Base-by-base conservation (phyloP, 2,888 invertebrate genomes). In the Listrodromus nycthemerus region DNA sequence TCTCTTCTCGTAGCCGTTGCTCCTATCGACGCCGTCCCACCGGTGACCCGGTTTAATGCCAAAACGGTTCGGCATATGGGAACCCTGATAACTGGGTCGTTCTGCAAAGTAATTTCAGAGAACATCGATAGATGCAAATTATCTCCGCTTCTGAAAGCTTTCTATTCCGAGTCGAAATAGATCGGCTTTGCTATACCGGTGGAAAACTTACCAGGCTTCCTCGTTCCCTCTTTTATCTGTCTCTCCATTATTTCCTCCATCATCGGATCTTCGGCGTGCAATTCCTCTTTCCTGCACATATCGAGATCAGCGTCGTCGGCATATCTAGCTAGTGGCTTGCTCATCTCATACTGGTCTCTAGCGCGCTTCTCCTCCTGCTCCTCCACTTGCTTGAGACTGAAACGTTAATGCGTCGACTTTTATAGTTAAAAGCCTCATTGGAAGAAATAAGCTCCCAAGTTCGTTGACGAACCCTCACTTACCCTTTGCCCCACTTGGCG, bases 21-120 rank as follows among this genome's bases (percentile, higher is more conserved):
- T 99, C 27, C 99, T 95, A 93, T 99, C 98, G 0, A 99, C 99
- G 0, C 99, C 99, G 92, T 99, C 99, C 99, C 99, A 99, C 16
- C 99, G 95, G 93, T 98, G 97, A 0, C 99, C 99, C 0, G 99
- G 99, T 8, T 95, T 94, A 75, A 99, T 97, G 82, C 96, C 96
- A 94, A 97, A 99, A 1, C 99, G 95, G 94, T 99, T 99, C 16
- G 98, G 98, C 76, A 97, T 97, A 89, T 95, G 97, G 37, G 96
- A 96, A 0, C 99, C 99, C 90, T 96, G 95, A 93, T 98, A 99
- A 8, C 94, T 94, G 0, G 97, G 97, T 91, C 95, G 95, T 66
- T 95, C 96, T 95, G 88, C 41, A 91, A 61, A 92, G 65, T 85
- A 41, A 65, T 65, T 79, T 66, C 45, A 50, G 63, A 78, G 70